Evolutionary conservation across 2,797 vertebrate species (phyloP).

Genomic region (Agapornis canus): DNA sequence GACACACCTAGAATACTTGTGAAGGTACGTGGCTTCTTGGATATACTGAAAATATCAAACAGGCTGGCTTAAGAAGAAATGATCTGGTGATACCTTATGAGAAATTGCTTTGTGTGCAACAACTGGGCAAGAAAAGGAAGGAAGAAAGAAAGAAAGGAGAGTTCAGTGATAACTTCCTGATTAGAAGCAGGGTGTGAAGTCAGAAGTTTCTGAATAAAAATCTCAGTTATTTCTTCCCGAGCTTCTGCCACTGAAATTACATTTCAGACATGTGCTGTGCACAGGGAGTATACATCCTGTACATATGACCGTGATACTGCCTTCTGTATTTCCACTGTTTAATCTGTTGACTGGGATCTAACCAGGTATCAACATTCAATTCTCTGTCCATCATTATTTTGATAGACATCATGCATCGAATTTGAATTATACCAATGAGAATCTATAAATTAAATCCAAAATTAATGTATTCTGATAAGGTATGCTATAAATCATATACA

Average conservation of each 20-base stretch:
- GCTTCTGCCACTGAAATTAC: neutral
- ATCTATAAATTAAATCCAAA: neutral
- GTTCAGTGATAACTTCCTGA: neutral
- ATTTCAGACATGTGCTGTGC: neutral
- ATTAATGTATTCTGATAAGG: neutral
- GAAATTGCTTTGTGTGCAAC: neutral
- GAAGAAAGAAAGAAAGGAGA: neutral
- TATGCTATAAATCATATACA: neutral
- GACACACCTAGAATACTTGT: neutral
- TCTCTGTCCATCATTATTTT: neutral
- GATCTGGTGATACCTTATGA: neutral
- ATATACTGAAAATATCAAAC: neutral
- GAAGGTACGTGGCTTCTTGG: neutral
- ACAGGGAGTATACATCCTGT: neutral
- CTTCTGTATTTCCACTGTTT: neutral
- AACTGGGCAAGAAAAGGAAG: neutral
- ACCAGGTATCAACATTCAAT: neutral
- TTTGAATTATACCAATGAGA: neutral
- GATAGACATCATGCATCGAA: neutral
- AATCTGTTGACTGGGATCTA: neutral
- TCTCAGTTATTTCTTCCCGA: neutral
- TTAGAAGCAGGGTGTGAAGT: neutral
- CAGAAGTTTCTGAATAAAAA: neutral
- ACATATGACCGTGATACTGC: accelerated
- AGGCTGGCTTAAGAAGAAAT: neutral